Conservation (phyloP, 2,113 vertebrate genomes). For the Coptodon rendalli region DNA sequence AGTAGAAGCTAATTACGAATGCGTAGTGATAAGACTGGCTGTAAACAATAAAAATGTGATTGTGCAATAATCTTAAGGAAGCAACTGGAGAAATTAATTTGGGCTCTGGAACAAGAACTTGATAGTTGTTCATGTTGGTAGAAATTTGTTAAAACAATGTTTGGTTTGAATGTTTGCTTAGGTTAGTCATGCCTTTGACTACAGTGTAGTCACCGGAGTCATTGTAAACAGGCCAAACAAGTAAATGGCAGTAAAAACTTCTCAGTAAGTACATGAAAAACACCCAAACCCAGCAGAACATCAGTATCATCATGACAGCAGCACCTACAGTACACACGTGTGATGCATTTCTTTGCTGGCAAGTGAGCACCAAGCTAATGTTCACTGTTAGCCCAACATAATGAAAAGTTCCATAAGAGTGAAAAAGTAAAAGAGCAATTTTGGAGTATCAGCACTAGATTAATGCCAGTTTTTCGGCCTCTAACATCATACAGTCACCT, state of each 20-base stretch:
- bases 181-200: background rate
- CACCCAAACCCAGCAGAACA: background rate
- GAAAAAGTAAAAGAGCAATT: background rate
- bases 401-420: background rate
- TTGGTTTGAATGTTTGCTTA: background rate
- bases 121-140: background rate
- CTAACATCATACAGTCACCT: background rate
- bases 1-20: background rate
- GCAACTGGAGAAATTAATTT: background rate
- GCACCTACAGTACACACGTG: background rate
- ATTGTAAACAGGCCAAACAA: background rate
- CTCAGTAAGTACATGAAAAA: background rate
- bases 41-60: background rate
- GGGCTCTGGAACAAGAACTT: background rate
- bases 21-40: background rate
- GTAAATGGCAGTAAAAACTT: background rate
- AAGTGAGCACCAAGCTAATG: background rate
- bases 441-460: background rate
- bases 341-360: background rate
- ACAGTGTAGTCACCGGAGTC: background rate
- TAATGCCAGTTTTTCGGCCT: background rate
- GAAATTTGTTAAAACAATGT: background rate
- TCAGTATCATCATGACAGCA: background rate
- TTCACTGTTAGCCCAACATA: background rate
- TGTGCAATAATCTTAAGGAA: background rate